phyloP scores from a whole-genome alignment of 1,140 invertebrate species.

The Aradophagus sp. region DNA sequence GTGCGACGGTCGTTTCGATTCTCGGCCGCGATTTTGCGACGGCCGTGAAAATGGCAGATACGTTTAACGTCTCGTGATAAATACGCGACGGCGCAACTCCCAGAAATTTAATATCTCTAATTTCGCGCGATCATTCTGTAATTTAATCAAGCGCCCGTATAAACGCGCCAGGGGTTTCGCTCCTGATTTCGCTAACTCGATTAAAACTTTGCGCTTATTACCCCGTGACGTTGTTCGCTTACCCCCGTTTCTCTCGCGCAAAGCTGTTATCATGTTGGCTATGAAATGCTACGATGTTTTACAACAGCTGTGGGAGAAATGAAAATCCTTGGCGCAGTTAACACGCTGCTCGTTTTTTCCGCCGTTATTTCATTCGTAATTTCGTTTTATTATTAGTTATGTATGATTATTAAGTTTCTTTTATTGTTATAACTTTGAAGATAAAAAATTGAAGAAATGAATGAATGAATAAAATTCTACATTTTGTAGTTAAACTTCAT shows the following conservation, averaged over 20 bases:
- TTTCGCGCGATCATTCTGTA: conserved; percentile 69
- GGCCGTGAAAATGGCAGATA: too few species aligned
- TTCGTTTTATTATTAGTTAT: too few species aligned
- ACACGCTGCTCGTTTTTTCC: conserved; percentile 7
- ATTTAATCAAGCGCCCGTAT: conserved; percentile 67
- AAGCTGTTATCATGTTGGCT: conserved; percentile 64
- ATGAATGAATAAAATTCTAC: too few species aligned
- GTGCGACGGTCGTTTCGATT: too few species aligned
- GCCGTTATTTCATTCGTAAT: too few species aligned
- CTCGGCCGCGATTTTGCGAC: too few species aligned
- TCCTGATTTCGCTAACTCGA: conserved; percentile 70
- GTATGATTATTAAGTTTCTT: too few species aligned
- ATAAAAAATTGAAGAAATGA: too few species aligned
- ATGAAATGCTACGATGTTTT: conserved; percentile 63
- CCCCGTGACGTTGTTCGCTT: conserved; percentile 34
- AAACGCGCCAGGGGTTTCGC: conserved; percentile 36
- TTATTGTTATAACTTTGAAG: too few species aligned
- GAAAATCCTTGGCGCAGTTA: conserved; percentile 37
- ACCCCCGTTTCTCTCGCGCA: conserved; percentile 5
- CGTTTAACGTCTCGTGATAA: conserved; percentile 34
- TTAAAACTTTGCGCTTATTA: conserved; percentile 72
- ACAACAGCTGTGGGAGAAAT: conserved; percentile 41
- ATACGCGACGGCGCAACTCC: conserved; percentile 35
- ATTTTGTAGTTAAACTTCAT: too few species aligned
- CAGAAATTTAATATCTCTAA: conserved; percentile 71